Evolutionary conservation across 2,888 invertebrate species (phyloP), one percentile per base, ranked within the genome.

Genomic region (Alentia gelatinosa): DNA sequence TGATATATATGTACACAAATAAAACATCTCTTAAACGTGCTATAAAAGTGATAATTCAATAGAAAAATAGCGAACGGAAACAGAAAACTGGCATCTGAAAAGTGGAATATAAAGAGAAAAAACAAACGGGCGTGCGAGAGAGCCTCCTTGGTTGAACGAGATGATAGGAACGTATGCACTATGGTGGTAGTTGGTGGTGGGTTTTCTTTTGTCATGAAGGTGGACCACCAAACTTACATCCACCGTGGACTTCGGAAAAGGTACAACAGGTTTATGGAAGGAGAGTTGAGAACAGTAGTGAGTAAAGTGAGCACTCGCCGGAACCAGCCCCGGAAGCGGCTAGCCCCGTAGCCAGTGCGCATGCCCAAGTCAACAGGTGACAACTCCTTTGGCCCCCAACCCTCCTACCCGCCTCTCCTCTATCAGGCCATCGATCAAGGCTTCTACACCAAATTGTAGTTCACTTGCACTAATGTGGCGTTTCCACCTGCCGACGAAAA

Each of bases 41-140:
- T 63, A 86, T 86, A 86, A 86, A 86, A 89, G 89, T 89, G 89
- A 89, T 39, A 50, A 89, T 89, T 89, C 89, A 89, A 89, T 89
- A 37, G 63, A 89, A 89, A 89, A 89, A 63, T 26, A 79, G 79
- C 79, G 33, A 86, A 50, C 86, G 47, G 35, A 63, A 50, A 89
- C 56, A 63, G 63, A 63, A 50, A 88, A 89, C 63, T 63, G 89
- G 89, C 89, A 89, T 89, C 63, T 89, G 56, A 89, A 50, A 86
- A 86, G 86, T 86, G 86, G 86, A 42, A 86, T 86, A 86, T 30
- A 50, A 86, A 86, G 86, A 86, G 15, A 50, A 88, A 89, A 39
- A 63, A 56, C 15, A 89, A 63, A 56, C 35, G 63, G 89, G 39
- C 89, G 89, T 89, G 89, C 89, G 26, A 89, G 50, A 89, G 89